Conservation (phyloP, 2,113 vertebrate genomes). For the Pachycephala philippinensis region DNA sequence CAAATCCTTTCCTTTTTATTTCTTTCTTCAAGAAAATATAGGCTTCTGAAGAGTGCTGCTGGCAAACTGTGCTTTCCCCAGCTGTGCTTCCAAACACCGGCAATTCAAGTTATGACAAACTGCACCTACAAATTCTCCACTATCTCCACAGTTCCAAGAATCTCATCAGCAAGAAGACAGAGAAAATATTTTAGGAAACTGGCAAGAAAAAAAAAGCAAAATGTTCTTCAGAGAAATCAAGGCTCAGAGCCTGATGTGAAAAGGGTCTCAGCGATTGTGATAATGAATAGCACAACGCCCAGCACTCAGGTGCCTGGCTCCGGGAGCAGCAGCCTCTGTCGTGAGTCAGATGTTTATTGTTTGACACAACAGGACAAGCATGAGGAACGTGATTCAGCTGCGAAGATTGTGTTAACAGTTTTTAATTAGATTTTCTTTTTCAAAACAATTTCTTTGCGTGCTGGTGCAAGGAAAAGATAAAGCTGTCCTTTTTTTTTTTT, state of each 20-base stretch:
- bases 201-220: not conserved
- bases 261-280: not conserved
- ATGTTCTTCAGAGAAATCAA: not conserved
- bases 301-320: not conserved
- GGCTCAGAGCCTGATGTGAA: not conserved
- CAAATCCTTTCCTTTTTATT: not conserved
- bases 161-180: not conserved
- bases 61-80: not conserved
- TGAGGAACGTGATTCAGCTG: not conserved
- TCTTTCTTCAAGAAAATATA: not conserved
- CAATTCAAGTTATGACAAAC: not conserved
- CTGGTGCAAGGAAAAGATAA: not conserved
- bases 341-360: not conserved
- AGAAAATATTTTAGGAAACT: slow-evolving; percentile 2
- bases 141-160: not conserved
- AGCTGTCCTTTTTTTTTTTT: not conserved
- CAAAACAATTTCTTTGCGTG: not conserved
- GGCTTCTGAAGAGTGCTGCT: not conserved
- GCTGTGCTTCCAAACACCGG: not conserved
- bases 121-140: not conserved
- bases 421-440: slow-evolving; percentile 19
- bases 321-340: not conserved
- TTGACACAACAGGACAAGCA: not conserved
- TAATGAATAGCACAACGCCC: not conserved
- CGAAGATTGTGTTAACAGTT: not conserved